phyloP scores from a whole-genome alignment of 2,797 vertebrate species.

The Alosa sapidissima region DNA sequence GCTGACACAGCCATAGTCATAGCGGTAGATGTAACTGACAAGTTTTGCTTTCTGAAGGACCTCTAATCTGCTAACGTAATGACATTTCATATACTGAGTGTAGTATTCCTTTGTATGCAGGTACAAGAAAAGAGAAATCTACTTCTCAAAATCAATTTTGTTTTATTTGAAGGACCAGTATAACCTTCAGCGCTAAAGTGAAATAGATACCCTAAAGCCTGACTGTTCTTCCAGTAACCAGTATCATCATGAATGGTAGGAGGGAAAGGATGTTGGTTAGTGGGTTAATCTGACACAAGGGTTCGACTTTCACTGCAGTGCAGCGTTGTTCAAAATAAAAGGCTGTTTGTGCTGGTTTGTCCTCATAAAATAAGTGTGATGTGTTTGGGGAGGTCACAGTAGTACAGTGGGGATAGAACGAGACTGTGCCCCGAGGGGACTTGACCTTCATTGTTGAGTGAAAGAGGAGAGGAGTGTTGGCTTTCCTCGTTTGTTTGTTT shows the following conservation, averaged over 20 bases:
- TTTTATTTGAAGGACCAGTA: background rate
- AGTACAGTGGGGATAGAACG: background rate
- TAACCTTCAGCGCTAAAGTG: background rate
- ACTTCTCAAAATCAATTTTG: background rate
- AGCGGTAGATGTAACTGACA: background rate
- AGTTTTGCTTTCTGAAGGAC: background rate
- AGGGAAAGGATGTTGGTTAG: background rate
- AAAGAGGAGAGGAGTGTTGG: background rate
- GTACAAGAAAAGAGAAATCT: background rate
- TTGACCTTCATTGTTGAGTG: background rate
- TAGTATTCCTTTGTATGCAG: no score
- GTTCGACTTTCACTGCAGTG: background rate
- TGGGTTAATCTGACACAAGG: background rate
- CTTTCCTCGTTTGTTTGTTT: background rate
- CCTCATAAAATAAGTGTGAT: slow-evolving; percentile 49
- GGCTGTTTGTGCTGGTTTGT: slow-evolving; percentile 27
- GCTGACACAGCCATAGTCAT: background rate
- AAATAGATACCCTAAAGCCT: background rate
- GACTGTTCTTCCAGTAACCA: background rate
- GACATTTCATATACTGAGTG: background rate
- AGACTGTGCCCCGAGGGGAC: background rate
- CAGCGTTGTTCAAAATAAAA: background rate
- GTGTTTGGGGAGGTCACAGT: slow-evolving; percentile 57
- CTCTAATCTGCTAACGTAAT: background rate
- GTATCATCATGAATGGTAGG: background rate